Conservation (phyloP, 2,888 invertebrate genomes). For the Furcula furcula region DNA sequence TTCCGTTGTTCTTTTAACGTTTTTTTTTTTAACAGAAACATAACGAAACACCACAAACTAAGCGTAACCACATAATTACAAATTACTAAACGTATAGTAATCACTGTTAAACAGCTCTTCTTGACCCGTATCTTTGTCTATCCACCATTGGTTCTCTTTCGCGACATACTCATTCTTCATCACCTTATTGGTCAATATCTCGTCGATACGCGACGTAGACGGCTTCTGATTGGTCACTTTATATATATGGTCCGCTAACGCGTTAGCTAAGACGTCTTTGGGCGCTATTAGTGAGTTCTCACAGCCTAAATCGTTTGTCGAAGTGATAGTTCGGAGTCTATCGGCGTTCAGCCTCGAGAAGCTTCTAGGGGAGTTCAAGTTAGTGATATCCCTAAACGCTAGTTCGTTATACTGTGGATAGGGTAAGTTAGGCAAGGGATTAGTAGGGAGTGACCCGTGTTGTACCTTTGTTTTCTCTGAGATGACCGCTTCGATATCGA, state of each 20-base stretch:
- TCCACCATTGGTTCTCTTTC: conserved; percentile 72
- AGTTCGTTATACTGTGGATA: conserved; percentile 29
- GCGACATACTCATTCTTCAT: conserved; percentile 37
- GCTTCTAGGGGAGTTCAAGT: conserved; percentile 60
- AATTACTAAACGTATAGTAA: conserved; percentile 60
- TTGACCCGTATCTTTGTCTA: conserved; percentile 55
- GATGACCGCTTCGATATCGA: conserved; percentile 66
- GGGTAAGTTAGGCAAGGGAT: conserved; percentile 58
- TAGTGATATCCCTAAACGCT: conserved; percentile 62
- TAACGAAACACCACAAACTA: conserved; percentile 19
- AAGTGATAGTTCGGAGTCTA: conserved; percentile 59
- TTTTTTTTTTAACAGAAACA: too few relatives aligned
- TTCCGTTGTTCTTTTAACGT: too few relatives aligned
- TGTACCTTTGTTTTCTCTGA: conserved; percentile 76
- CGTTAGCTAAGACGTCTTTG: conserved; percentile 69
- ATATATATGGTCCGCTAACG: conserved; percentile 72
- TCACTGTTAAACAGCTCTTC: conserved; percentile 58
- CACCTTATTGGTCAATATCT: conserved; percentile 74
- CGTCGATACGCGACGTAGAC: conserved; percentile 69
- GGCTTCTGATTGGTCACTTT: conserved; percentile 80
- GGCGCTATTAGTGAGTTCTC: conserved; percentile 67
- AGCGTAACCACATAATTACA: conserved; percentile 26
- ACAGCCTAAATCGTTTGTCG: conserved; percentile 54
- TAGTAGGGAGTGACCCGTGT: conserved; percentile 74
- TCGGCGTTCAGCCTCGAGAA: conserved; percentile 74